Percentiles rank a stretch among this genome's conserved stretches.
Evolutionary conservation across 2,888 invertebrate genomes (phyloP).

Genomic region (Myopa tessellatipennis): DNA sequence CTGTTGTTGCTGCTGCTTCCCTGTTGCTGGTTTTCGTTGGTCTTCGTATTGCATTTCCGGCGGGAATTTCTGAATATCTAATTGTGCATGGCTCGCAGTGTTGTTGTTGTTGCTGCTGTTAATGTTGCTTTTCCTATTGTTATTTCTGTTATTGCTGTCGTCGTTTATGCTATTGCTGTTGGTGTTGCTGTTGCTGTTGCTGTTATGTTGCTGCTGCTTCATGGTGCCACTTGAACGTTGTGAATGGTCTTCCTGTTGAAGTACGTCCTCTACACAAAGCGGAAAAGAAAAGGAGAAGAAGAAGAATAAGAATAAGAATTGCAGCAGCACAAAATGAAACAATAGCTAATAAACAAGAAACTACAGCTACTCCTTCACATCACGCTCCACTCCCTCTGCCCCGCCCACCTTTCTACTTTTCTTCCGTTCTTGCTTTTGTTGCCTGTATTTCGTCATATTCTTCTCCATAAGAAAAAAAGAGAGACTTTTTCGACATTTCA

Average conservation of each 20-base stretch:
- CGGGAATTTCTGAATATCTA: conserved; percentile 60
- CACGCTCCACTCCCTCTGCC: too few relatives aligned
- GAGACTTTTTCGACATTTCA: too few relatives aligned
- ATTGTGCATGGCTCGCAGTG: conserved; percentile 55
- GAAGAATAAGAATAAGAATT: background rate
- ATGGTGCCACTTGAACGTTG: conserved; percentile 51
- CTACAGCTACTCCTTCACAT: too few relatives aligned
- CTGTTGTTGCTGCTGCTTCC: conserved; percentile 37
- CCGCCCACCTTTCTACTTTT: too few relatives aligned
- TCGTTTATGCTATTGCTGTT: conserved; percentile 32
- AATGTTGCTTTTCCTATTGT: conserved; percentile 22
- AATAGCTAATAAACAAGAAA: too few relatives aligned
- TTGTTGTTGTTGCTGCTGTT: conserved; percentile 40
- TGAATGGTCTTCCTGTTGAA: conserved; percentile 46
- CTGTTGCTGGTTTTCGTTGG: conserved; percentile 8
- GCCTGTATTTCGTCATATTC: too few relatives aligned
- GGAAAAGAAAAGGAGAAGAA: background rate
- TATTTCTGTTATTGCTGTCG: conserved; percentile 5
- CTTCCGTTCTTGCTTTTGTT: too few relatives aligned
- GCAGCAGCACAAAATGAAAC: background rate
- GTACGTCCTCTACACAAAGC: background rate
- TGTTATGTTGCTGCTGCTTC: conserved; percentile 48
- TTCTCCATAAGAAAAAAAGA: too few relatives aligned
- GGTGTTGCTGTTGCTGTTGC: conserved; percentile 25
- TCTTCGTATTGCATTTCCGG: conserved; percentile 53